phyloP scores from a whole-genome alignment of 2,113 vertebrate genomes.

The Triplophysa tibetana region DNA sequence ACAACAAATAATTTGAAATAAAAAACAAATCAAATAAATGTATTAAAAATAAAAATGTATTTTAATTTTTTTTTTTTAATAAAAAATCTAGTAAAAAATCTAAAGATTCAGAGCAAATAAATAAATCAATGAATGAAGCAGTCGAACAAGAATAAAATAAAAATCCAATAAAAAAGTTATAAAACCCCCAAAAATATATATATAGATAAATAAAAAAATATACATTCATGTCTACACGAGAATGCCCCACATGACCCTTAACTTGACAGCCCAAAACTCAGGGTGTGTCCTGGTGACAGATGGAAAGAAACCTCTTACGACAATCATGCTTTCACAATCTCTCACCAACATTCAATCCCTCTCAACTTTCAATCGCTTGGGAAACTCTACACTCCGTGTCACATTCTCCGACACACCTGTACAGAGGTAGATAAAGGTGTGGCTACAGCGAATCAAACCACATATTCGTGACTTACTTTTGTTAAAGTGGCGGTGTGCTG shows the following conservation, averaged over 20 bases:
- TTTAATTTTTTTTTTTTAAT: no score
- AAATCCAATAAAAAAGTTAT: neutral
- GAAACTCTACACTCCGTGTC: constrained; percentile 10
- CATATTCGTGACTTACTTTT: constrained; percentile 74
- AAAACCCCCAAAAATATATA: no score
- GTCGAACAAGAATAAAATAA: neutral
- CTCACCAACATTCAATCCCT: neutral
- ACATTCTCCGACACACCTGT: neutral
- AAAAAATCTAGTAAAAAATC: constrained; percentile 28
- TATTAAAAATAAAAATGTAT: constrained; percentile 16
- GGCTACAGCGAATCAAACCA: neutral
- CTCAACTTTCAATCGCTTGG: neutral
- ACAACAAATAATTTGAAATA: neutral
- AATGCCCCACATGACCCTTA: constrained; percentile 43
- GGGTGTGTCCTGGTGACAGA: constrained; percentile 50
- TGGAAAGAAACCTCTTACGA: constrained; percentile 52
- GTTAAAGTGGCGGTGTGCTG: constrained; percentile 86
- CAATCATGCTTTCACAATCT: constrained; percentile 5
- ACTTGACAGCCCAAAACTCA: constrained; percentile 27
- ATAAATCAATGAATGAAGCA: constrained; percentile 57
- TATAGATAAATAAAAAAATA: neutral
- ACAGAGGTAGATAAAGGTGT: neutral
- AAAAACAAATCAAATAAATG: constrained; percentile 2
- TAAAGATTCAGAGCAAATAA: constrained; percentile 45
- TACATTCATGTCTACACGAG: neutral